These are phyloP conservation scores for Contarinia nasturtii DNA, from an alignment of 1,140 invertebrate species.

Conservation along the genomic window DNA sequence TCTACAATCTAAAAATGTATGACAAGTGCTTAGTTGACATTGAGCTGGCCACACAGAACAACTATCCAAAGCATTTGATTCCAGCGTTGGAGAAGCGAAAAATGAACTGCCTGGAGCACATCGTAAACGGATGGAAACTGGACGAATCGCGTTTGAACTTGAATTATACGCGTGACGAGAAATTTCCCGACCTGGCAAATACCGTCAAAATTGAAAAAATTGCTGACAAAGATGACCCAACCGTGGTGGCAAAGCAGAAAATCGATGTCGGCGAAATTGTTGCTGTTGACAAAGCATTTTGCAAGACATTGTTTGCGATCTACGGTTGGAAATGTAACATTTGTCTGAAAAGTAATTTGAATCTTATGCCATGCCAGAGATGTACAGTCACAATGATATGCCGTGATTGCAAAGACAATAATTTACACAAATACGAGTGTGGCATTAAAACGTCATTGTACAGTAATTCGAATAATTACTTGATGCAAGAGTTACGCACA, in stretches of 20 bases:
- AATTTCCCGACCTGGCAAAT: not conserved
- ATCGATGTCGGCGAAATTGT: not conserved
- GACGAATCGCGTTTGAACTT: not conserved
- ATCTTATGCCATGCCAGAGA: not conserved
- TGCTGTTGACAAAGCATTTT: not conserved
- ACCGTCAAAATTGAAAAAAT: not conserved
- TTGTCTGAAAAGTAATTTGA: not conserved
- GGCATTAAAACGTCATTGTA: not conserved
- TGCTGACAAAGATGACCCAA: not conserved
- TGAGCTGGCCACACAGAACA: constrained; percentile 25
- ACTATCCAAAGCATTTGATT: constrained; percentile 29
- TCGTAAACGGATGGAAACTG: constrained; percentile 12
- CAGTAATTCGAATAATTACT: not conserved
- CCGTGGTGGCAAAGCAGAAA: not conserved
- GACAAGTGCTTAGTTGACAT: constrained; percentile 38
- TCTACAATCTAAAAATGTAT: constrained; percentile 39
- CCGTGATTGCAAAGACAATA: not conserved
- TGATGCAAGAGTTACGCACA: not conserved
- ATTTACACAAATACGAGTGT: not conserved
- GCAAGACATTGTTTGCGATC: too few relatives aligned
- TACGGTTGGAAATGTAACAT: not conserved
- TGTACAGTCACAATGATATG: not conserved
- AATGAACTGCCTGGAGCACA: constrained; percentile 24
- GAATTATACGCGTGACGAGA: not conserved
- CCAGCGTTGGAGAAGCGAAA: constrained; percentile 31